Evolutionary conservation across 2,113 vertebrate species (phyloP), one percentile per base, ranked within the genome.

Genomic region (Ceyx margarethae): DNA sequence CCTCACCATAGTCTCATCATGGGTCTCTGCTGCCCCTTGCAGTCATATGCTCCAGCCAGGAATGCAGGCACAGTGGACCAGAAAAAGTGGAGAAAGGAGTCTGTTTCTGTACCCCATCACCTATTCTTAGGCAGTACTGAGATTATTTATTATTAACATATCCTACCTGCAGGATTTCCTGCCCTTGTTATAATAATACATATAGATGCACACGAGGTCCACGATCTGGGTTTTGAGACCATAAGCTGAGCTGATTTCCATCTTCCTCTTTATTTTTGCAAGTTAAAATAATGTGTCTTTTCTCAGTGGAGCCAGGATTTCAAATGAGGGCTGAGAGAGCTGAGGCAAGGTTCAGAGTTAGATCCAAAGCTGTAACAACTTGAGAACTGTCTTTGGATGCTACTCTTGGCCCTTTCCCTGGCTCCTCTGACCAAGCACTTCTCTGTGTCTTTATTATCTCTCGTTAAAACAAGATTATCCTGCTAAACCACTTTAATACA

Each of bases 1-100:
- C 20, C 28, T 64, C 40, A 19, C 11, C 1, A 0, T 20, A 31
- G 10, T 40, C 45, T 57, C 13, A 0, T 10, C 3, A 1, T 14
- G 45, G 23, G 35, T 17, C 18, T 57, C 35, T 67, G 50, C 50
- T 76, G 46, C 25, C 18, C 29, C 12, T 81, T 60, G 29, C 15
- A 73, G 68, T 33, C 18, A 74, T 15, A 13, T 3, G 2, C 37
- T 64, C 19, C 42, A 86, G 48, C 25, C 40, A 45, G 37, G 57
- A 89, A 46, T 48, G 21, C 48, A 67, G 33, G 65, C 51, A 92
- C 17, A 33, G 17, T 7, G 25, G 46, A 42, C 28, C 28, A 81
- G 18, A 78, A 25, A 62, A 42, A 89, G 20, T 48, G 40, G 57
- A 77, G 40, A 12, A 81, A 56, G 9, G 22, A 46, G 11, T 51